Evolutionary conservation across 2,797 vertebrate species (phyloP).

Genomic region (Macropodus opercularis): DNA sequence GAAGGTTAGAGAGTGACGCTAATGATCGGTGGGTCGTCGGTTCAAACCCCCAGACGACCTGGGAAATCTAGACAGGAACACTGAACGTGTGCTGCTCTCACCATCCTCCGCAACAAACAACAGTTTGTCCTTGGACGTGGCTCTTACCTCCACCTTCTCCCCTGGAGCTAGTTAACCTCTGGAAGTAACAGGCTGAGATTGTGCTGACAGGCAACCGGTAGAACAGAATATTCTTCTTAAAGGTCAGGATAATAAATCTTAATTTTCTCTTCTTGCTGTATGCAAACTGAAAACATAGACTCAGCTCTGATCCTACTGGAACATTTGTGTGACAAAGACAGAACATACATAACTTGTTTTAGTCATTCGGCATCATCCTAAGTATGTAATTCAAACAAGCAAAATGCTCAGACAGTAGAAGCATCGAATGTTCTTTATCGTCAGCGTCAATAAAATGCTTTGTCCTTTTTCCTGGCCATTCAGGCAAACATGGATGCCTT

Average conservation of each 20-base stretch:
- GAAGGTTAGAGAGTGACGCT: constrained; percentile 19
- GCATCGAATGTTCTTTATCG: background rate
- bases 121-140: constrained; percentile 36
- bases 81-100: constrained; percentile 32
- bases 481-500: constrained; percentile 86
- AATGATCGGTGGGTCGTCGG: constrained; percentile 9
- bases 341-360: background rate
- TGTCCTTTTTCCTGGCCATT: constrained; percentile 9
- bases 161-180: constrained; percentile 11
- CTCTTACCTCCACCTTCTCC: constrained; percentile 37
- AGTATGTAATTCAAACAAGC: too few species aligned
- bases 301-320: too few species aligned
- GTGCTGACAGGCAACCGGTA: constrained; percentile 2
- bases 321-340: too few species aligned
- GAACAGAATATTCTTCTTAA: constrained; percentile 25
- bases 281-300: too few species aligned
- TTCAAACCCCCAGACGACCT: constrained; percentile 19
- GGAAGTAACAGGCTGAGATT: constrained; percentile 16
- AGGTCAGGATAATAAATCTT: background rate
- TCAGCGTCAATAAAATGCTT: background rate
- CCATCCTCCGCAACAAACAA: constrained; percentile 27
- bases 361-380: background rate
- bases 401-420: background rate
- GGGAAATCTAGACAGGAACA: too few species aligned
- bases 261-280: background rate